A percentile compares a stretch with the other conserved stretches of the same genome.
phyloP scores from a whole-genome alignment of 2,797 vertebrate genomes.

The Ambastaia sidthimunki region DNA sequence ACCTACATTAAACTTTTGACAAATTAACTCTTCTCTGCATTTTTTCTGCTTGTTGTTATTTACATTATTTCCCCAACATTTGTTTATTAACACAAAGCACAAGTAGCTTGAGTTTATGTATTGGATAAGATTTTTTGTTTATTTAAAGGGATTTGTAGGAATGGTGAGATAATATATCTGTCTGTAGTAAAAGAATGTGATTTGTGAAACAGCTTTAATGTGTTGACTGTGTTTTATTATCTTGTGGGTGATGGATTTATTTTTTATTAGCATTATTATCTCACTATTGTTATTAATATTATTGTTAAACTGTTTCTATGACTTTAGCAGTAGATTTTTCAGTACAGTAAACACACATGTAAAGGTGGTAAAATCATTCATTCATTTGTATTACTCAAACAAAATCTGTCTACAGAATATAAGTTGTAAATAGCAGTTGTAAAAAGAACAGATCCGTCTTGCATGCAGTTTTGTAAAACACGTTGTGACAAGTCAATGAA shows the following conservation, averaged over 20 bases:
- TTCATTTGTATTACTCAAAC: no score
- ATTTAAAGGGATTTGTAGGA: neutral
- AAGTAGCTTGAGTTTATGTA: no score
- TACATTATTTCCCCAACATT: neutral
- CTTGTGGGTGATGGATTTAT: slow-evolving; percentile 78
- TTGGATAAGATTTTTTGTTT: neutral
- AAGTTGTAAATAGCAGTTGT: no score
- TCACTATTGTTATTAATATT: slow-evolving; percentile 2
- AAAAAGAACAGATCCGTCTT: neutral
- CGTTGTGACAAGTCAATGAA: neutral
- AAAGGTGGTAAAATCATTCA: neutral
- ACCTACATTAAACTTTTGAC: slow-evolving; percentile 59
- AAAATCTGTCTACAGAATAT: no score
- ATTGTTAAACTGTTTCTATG: slow-evolving; percentile 15
- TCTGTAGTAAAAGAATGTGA: slow-evolving; percentile 69
- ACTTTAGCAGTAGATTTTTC: neutral
- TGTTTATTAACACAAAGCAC: neutral
- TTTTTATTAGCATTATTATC: slow-evolving; percentile 63
- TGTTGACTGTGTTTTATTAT: slow-evolving; percentile 79
- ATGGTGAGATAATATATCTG: neutral
- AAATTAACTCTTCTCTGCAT: slow-evolving; percentile 30
- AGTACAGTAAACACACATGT: neutral
- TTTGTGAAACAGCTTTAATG: slow-evolving; percentile 78
- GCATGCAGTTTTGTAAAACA: neutral
- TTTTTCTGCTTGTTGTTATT: neutral